Percentiles rank a stretch among this genome's conserved stretches.
These are phyloP conservation scores for Nephrotoma guestfalica DNA, from an alignment of 2,888 invertebrate species.

Conservation along the genomic window DNA sequence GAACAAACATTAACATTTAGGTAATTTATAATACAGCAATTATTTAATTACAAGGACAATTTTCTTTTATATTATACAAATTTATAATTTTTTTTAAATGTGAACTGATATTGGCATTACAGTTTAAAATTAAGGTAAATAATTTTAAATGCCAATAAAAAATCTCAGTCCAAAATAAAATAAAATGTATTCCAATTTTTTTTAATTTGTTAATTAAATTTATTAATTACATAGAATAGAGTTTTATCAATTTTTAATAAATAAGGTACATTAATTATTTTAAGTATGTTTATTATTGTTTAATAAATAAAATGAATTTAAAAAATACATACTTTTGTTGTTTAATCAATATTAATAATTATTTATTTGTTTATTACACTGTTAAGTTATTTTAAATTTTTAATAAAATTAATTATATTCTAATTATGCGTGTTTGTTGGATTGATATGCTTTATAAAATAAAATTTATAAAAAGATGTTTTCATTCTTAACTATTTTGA, in stretches of 20 bases:
- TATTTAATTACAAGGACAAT: neutral
- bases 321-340: neutral
- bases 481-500: neutral
- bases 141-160: neutral
- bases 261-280: neutral
- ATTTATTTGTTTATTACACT: neutral
- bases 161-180: neutral
- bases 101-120: neutral
- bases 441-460: conserved; percentile 3
- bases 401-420: neutral
- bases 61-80: neutral
- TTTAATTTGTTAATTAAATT: neutral
- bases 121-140: neutral
- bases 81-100: neutral
- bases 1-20: neutral
- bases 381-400: neutral
- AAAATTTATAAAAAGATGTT: neutral
- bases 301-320: neutral
- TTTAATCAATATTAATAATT: neutral
- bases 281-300: neutral
- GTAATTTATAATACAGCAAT: neutral
- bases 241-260: neutral
- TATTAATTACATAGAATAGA: neutral
- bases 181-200: neutral
- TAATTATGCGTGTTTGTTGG: conserved; percentile 3